These are phyloP conservation scores for Aldabrachelys gigantea DNA, from an alignment of 2,113 vertebrate species.

Conservation along the genomic window DNA sequence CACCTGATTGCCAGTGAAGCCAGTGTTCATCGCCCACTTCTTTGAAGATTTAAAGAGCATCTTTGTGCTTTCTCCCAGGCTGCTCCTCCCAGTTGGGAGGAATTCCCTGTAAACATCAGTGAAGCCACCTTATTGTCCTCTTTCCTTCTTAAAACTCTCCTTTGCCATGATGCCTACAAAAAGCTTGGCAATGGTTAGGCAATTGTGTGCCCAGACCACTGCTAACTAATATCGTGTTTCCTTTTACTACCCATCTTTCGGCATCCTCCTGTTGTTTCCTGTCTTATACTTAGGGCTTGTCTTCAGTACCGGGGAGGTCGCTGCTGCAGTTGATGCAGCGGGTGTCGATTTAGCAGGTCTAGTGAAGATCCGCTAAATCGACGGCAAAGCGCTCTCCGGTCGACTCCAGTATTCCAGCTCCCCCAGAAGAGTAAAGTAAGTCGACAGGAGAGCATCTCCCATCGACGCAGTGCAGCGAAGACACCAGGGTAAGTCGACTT, in stretches of 20 bases:
- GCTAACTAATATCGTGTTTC: neutral
- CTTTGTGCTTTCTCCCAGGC: neutral
- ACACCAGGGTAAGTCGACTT: too few relatives aligned
- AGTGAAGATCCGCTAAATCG: too few relatives aligned
- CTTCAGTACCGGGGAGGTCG: too few relatives aligned
- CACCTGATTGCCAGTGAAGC: rapidly evolving
- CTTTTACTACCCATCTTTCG: neutral
- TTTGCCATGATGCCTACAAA: neutral
- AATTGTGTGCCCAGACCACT: neutral
- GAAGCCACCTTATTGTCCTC: neutral
- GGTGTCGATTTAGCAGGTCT: too few relatives aligned
- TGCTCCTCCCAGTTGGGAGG: slow-evolving; percentile 10
- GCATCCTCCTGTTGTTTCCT: neutral
- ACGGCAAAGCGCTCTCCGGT: too few relatives aligned
- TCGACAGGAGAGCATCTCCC: too few relatives aligned
- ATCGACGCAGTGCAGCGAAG: too few relatives aligned
- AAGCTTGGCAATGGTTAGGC: neutral
- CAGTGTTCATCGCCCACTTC: neutral
- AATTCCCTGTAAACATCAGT: neutral
- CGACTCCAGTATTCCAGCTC: too few relatives aligned
- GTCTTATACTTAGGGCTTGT: neutral
- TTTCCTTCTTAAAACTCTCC: neutral
- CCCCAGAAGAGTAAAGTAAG: too few relatives aligned
- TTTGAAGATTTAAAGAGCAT: neutral
- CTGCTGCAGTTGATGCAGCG: too few relatives aligned